Conservation (phyloP, 2,888 invertebrate genomes). For the Xanthia icteritia region DNA sequence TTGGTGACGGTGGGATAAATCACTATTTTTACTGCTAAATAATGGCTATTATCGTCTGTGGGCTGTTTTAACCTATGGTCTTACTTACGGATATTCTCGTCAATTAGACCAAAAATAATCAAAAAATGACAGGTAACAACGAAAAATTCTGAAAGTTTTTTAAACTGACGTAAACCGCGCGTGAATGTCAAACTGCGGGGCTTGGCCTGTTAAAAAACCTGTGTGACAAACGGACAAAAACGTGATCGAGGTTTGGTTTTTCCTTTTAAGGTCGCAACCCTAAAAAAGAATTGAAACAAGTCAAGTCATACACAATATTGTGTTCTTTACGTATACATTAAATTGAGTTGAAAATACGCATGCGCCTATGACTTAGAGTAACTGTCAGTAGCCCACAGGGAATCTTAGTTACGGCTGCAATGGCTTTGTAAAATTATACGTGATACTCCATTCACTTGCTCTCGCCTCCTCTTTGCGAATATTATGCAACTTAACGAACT, state of each 20-base stretch:
- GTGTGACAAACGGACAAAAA: neutral
- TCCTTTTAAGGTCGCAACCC: no score
- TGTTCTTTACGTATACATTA: neutral
- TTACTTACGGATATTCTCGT: no score
- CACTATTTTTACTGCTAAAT: no score
- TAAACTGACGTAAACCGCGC: no score
- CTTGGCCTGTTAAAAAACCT: no score
- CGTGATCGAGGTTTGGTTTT: neutral
- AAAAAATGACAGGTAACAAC: no score
- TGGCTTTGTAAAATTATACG: conserved; percentile 66
- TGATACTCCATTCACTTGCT: conserved; percentile 56
- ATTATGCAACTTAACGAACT: conserved; percentile 50
- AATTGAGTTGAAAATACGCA: neutral
- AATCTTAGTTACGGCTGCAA: conserved; percentile 60
- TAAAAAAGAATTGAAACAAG: neutral
- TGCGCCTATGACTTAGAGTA: conserved; percentile 5
- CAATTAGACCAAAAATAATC: no score
- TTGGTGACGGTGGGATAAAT: no score
- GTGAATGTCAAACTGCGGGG: no score
- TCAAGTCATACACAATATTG: neutral
- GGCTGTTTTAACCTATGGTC: no score
- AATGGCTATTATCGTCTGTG: no score
- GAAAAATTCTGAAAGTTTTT: no score
- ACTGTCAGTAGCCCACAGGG: conserved; percentile 41
- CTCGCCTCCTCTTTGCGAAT: conserved; percentile 45